Base-by-base conservation (phyloP, 2,797 vertebrate species). In the Carapus acus region DNA sequence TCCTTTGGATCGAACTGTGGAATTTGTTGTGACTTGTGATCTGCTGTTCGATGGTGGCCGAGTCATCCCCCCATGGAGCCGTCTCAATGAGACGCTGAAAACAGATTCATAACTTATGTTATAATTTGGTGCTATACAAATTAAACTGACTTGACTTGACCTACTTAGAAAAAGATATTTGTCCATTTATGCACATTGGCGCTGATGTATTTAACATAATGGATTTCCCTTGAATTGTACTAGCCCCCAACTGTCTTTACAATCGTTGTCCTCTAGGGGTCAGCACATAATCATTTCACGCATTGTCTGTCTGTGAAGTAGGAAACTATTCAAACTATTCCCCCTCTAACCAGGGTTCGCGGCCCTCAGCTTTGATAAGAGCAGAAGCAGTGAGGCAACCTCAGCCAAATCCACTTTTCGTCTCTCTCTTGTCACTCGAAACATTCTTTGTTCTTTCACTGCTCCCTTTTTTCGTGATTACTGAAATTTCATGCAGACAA, bases 1-100 rank as follows among this genome's bases (percentile, higher is more conserved):
- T 92, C 85, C 92, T 69, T 87, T 94, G 93, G 0, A 97, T 87
- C 19, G 89, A 79, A 31, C 86, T 93, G 79, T 97, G 92, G 62
- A 84, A 73, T 71, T 75, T 89, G 69, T 75, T 87, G 36, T 99
- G 96, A 56, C 65, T 90, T 6, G 50, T 2, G 19, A 97, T 92
- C 64, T 97, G 93, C 45, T 92, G 91, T 7, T 92, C 91, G 1
- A 97, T 90, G 1, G 90, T 60, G 1, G 68, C 62, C 0, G 82
- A 46, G 70, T 98, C 93, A 1, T 96, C 93, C 1, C 93, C 94
- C 85, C 90, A 99, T 6, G 87, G 83, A 38, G 91, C 71, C 0
- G 83, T 77, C 66, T 98, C 93, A 76, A 98, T 91, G 73, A 94
- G 87, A 23, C 87, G 88, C 96, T 99, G 54, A 49, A 23, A 31